A percentile compares a stretch with the other conserved stretches of the same genome.
These are phyloP conservation scores for Hyposoter didymator DNA, from an alignment of 2,888 invertebrate species.

Conservation along the genomic window DNA sequence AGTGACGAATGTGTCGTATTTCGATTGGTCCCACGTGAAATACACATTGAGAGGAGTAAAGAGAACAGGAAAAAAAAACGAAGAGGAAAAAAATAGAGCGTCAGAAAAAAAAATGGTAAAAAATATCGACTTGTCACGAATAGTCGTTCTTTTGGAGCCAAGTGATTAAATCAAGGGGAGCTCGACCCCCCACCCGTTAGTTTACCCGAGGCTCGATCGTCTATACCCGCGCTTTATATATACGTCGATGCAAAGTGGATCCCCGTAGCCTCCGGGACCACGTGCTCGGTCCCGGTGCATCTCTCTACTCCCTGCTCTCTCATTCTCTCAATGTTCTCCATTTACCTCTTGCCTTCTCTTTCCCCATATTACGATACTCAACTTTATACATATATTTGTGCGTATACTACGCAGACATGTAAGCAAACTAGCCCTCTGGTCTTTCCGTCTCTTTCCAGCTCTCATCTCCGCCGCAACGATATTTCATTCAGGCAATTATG, in stretches of 20 bases:
- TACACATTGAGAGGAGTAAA: slow-evolving; percentile 23
- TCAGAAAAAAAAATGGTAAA: neutral
- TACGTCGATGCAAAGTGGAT: slow-evolving; percentile 64
- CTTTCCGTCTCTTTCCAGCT: slow-evolving; percentile 38
- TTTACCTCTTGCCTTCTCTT: slow-evolving; percentile 50
- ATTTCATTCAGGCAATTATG: slow-evolving; percentile 80
- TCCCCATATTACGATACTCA: neutral
- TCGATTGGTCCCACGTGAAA: slow-evolving; percentile 75
- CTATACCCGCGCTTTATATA: slow-evolving; percentile 32
- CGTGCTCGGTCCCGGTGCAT: slow-evolving; percentile 65
- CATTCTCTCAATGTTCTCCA: slow-evolving; percentile 58
- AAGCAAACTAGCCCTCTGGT: neutral
- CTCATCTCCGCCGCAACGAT: slow-evolving; percentile 73
- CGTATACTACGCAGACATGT: slow-evolving; percentile 2
- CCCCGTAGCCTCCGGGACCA: slow-evolving; percentile 65
- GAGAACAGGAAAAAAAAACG: slow-evolving; percentile 13
- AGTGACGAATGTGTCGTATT: slow-evolving; percentile 78
- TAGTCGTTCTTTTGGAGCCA: slow-evolving; percentile 34
- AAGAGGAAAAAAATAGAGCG: slow-evolving; percentile 35
- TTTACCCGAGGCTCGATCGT: slow-evolving; percentile 48
- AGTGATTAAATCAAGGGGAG: slow-evolving; percentile 57
- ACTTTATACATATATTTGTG: slow-evolving; percentile 27
- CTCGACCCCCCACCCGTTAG: slow-evolving; percentile 38
- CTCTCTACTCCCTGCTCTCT: slow-evolving; percentile 70
- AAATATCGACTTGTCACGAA: slow-evolving; percentile 47